These are phyloP conservation scores for Chiroxiphia lanceolata DNA, from an alignment of 2,797 vertebrate genomes.

Conservation along the genomic window DNA sequence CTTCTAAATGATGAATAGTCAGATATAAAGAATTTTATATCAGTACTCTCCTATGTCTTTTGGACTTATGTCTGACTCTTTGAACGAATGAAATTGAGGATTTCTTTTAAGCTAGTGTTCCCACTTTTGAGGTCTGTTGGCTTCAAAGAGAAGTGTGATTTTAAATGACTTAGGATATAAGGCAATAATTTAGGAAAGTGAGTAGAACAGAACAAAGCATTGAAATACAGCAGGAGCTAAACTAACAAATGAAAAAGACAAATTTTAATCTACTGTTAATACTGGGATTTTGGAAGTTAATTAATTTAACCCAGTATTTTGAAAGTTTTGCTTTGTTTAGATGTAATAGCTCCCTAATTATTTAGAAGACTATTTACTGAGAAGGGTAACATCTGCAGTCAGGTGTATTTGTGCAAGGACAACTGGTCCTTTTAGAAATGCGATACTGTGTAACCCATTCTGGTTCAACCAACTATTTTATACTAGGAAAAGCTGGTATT, in stretches of 20 bases:
- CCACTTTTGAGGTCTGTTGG: neutral
- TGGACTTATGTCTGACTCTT: neutral
- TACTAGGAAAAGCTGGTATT: neutral
- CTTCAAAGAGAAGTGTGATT: neutral
- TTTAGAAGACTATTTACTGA: neutral
- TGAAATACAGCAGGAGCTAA: neutral
- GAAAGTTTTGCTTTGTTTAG: neutral
- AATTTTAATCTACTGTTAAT: neutral
- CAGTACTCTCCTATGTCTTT: neutral
- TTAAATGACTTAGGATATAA: neutral
- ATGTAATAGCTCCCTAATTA: neutral
- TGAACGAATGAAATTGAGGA: neutral
- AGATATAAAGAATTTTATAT: neutral
- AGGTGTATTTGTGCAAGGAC: neutral
- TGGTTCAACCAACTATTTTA: neutral
- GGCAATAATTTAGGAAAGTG: neutral
- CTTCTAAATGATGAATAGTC: neutral
- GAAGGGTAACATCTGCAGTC: neutral
- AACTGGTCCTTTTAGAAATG: neutral
- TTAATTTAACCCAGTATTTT: neutral
- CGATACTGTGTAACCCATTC: neutral
- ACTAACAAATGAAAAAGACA: neutral
- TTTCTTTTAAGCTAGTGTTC: neutral
- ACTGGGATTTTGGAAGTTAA: neutral
- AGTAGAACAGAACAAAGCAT: neutral